Percentiles rank a stretch among this genome's conserved stretches.
phyloP scores from a whole-genome alignment of 1,140 invertebrate species.

The Centruroides vittatus region DNA sequence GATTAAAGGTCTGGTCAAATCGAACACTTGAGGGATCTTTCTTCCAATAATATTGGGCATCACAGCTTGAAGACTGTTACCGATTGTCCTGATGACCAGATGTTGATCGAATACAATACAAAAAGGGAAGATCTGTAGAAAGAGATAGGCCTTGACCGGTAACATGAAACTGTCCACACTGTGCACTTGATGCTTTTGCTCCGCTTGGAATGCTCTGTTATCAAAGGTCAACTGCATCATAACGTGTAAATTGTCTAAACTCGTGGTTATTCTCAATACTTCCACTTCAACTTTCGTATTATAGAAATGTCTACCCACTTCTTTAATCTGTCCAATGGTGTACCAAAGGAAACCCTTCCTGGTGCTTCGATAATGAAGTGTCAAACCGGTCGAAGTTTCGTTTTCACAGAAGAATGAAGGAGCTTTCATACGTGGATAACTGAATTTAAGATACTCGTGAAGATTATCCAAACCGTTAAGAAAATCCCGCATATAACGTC shows the following conservation, averaged over 20 bases:
- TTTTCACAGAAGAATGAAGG: constrained; percentile 95
- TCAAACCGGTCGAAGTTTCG: constrained; percentile 70
- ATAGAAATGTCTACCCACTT: constrained; percentile 81
- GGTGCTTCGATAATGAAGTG: constrained; percentile 85
- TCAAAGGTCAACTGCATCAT: constrained; percentile 88
- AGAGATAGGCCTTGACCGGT: constrained; percentile 59
- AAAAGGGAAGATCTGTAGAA: constrained; percentile 96
- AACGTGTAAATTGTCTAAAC: constrained; percentile 81
- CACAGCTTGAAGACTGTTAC: constrained; percentile 81
- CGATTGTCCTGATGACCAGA: constrained; percentile 77
- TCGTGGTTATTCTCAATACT: constrained; percentile 63
- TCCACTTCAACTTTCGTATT: constrained; percentile 85
- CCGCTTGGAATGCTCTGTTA: constrained; percentile 51
- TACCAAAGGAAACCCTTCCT: constrained; percentile 86
- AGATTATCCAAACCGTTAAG: constrained; percentile 91
- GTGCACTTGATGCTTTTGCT: constrained; percentile 15
- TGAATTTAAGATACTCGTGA: constrained; percentile 93
- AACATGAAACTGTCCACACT: constrained; percentile 31
- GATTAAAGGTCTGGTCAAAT: constrained; percentile 17
- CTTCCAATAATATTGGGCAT: constrained; percentile 44
- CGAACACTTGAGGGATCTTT: constrained; percentile 13
- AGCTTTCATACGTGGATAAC: constrained; percentile 80
- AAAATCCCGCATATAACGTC: constrained; percentile 87
- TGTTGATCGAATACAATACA: constrained; percentile 90
- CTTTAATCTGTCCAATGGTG: constrained; percentile 87